Base-by-base conservation (phyloP, 2,797 vertebrate species). In the Crenuchus spilurus region DNA sequence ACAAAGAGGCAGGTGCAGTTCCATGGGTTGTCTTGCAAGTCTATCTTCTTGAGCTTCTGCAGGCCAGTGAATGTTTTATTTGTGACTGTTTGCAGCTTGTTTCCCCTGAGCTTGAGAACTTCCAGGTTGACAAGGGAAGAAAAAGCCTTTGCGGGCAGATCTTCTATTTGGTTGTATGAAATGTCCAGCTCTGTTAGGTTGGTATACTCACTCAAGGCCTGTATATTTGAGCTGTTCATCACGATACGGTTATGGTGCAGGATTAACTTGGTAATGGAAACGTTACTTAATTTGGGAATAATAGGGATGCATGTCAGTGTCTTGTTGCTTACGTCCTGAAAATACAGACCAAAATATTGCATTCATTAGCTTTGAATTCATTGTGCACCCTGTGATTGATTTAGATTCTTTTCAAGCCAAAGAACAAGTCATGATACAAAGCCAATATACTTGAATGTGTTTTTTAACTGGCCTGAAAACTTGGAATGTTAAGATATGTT, bases 11-110 rank as follows among this genome's bases (percentile, higher is more conserved):
- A 94, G 68, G 92, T 93, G 51, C 96, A 97, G 44, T 84, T 92
- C 96, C 93, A 97, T 24, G 90, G 93, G 82, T 97, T 98, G 75
- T 77, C 91, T 66, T 83, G 72, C 78, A 97, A 87, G 82, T 72
- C 58, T 13, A 94, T 77, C 52, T 6, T 77, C 71, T n/a, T 81
- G 58, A 91, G 76, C 66, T 84, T 84, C 48, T 84, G 62, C 24
- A 83, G 14, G 67, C 52, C 61, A 61, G 6, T 8, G 7, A 87
- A 81, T 57, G 83, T 66, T 51, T 84, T 72, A 41, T 91, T 83
- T 73, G 62, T 39, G 16, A 87, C 55, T 2, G 57, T 80, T 46
- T 75, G 82, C 37, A 95, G 78, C 0, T 49, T 2, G 76, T 94
- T 95, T 14, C 83, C 70, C 28, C 88, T 83, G 41, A 95, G 82